Base-by-base conservation (phyloP, 2,888 invertebrate genomes). In the Augiades crinisus region DNA sequence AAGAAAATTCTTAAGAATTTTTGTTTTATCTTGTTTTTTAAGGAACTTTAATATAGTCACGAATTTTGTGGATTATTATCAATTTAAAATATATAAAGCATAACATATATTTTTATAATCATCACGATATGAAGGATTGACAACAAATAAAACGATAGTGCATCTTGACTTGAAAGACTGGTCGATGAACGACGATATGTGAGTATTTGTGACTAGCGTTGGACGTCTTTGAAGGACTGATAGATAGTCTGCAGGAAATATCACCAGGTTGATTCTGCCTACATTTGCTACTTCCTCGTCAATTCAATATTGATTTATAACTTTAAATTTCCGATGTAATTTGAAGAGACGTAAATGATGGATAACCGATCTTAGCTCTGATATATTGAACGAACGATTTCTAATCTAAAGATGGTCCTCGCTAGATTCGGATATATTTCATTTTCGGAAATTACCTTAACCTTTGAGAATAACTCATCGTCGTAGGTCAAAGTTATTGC, bases 341-440 rank as follows among this genome's bases (percentile, higher is more conserved):
- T 13, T 27, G 10, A 12, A 13, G 17, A 7, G 10, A 36, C 36
- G 8, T 14, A n/a, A 36, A 36, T 27, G 27, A 27, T 27, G 36
- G 37, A 27, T 36, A 17, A 46, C 46, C 1, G 27, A 37, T 36
- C 36, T 37, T 37, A 46, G 16, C 30, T 21, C n/a, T 30, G 21
- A 30, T 38, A n/a, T 47, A 21, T 47, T 30, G 17, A 47, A 22
- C 14, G 17, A 47, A n/a, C 13, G 30, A 47, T 12, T 21, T 13
- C n/a, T 30, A 47, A 47, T 37, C 12, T 22, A 13, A 46, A 12
- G 24, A 46, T 16, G 36, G 36, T 46, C 36, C 16, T 36, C 46
- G 16, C 7, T 12, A 36, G 36, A 46, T 46, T 27, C 34, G 34
- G 22, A 22, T 16, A 34, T 46, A 46, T 27, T 36, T 27, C 17